Conservation (phyloP, 2,888 invertebrate genomes). For the Platycnemis pennipes region DNA sequence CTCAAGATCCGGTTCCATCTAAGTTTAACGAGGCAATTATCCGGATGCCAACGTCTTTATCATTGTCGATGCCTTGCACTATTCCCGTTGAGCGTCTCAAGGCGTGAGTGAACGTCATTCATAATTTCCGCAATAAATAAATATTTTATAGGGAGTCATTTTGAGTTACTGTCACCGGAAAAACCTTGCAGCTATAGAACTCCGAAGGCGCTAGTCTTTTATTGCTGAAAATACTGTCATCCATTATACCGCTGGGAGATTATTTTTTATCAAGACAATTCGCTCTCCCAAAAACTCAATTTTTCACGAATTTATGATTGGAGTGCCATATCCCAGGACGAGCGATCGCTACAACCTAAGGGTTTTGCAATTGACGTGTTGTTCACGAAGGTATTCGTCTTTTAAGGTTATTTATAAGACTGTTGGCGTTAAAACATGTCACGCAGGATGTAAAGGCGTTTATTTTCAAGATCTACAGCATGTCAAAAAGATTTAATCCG, state of each 20-base stretch:
- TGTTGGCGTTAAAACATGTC: too few relatives aligned
- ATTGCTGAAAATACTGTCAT: not conserved
- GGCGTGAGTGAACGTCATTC: not conserved
- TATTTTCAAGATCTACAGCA: too few relatives aligned
- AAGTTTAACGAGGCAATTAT: not conserved
- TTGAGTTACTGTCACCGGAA: not conserved
- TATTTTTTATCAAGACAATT: not conserved
- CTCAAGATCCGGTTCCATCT: not conserved
- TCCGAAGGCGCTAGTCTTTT: not conserved
- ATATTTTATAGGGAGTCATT: not conserved
- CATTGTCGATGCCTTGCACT: not conserved
- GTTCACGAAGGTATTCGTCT: too few relatives aligned
- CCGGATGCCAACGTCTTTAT: not conserved
- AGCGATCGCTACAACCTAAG: too few relatives aligned
- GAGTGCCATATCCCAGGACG: too few relatives aligned
- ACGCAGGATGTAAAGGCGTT: too few relatives aligned
- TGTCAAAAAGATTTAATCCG: too few relatives aligned
- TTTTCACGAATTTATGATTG: too few relatives aligned
- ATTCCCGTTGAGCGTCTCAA: not conserved
- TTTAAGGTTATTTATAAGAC: too few relatives aligned
- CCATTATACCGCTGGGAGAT: not conserved
- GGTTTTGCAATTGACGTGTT: too few relatives aligned
- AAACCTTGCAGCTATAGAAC: not conserved
- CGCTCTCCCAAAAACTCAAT: not conserved
- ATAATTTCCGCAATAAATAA: conserved; percentile 22